Base-by-base conservation (phyloP, 2,797 vertebrate genomes). In the Brachyrhaphis roseni region DNA sequence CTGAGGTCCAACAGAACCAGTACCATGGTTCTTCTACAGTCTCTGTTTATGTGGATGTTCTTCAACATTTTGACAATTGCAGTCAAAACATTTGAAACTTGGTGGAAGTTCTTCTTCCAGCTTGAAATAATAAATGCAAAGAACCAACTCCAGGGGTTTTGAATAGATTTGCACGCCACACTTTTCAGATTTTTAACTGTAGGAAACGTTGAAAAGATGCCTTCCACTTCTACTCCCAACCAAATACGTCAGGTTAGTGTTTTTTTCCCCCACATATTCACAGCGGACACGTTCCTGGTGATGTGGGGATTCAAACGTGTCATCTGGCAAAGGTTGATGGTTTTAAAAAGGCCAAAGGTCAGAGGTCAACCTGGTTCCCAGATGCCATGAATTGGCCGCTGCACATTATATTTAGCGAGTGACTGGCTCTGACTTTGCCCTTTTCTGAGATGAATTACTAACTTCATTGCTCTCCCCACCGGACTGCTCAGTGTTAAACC, bases 371-470 rank as follows among this genome's bases (percentile, higher is more conserved):
- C 79, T 53, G 76, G 77, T 84, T 90, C 86, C 86, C 82, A 72
- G 75, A 88, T 82, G 39, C 80, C 79, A 83, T 62, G 90, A 87
- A 87, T 87, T 64, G 78, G 84, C 77, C 71, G 82, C 78, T 78
- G 86, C 84, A 82, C 86, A 85, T 91, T 90, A 91, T 87, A 88
- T 89, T 87, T 89, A 88, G 90, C 75, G 80, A 89, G 41, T 81
- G 89, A 84, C 87, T 82, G 89, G 47, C 49, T 84, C 78, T 83
- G 87, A 88, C 91, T 72, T 81, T 91, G 87, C 81, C 92, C 89
- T 91, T 91, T 90, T 82, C 82, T 86, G 86, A 90, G 91, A 93
- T 91, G 90, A 91, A 92, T 92, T 91, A 91, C 89, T 86, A 82
- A 91, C 91, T 86, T 90, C 79, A 87, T 92, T 87, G 88, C 79